Base-by-base conservation (phyloP, 2,797 vertebrate genomes). In the Scyliorhinus canicula region DNA sequence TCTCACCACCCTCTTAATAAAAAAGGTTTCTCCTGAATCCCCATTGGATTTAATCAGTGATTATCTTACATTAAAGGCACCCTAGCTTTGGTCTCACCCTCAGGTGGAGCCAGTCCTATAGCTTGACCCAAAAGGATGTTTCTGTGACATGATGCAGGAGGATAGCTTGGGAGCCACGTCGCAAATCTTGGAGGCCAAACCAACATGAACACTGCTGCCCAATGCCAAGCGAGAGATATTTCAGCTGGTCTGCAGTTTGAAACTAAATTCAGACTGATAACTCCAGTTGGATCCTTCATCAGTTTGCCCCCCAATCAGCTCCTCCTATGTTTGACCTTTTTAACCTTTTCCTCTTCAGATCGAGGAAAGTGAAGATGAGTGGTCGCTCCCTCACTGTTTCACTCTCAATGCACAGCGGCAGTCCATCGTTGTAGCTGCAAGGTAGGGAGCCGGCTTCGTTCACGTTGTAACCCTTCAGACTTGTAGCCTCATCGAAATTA, bases 341-440 rank as follows among this genome's bases (percentile, higher is more conserved):
- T 21, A 47, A 79, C 21, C 94, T 95, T 85, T 95, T 86, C 95
- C 95, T 95, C 95, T 96, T 95, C 96, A 99, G 99, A 98, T 99
- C 95, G 98, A 98, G 97, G 98, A 98, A 96, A 99, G 98, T 67
- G 99, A 99, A 96, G 98, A 99, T 0, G 99, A 99, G 96, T 99
- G 99, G 99, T 99, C 99, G 0, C 98, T 99, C 95, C 98, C 99
- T 93, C 98, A 99, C 95, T 99, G 98, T 96, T 98, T 99, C 95
- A 99, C 99, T 0, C 96, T 99, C 95, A 97, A 98, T 77, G 98
- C 98, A 96, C 98, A 98, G 96, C 98, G 97, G 57, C 99, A 99
- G 97, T 98, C 98, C 77, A 98, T 99, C 95, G 96, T 99, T 71
- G 98, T 99, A 95, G 98, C 99, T 69, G 98, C 99, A 95, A 99